Evolutionary conservation across 2,113 vertebrate species (phyloP).

Genomic region (Pluvianellus socialis): DNA sequence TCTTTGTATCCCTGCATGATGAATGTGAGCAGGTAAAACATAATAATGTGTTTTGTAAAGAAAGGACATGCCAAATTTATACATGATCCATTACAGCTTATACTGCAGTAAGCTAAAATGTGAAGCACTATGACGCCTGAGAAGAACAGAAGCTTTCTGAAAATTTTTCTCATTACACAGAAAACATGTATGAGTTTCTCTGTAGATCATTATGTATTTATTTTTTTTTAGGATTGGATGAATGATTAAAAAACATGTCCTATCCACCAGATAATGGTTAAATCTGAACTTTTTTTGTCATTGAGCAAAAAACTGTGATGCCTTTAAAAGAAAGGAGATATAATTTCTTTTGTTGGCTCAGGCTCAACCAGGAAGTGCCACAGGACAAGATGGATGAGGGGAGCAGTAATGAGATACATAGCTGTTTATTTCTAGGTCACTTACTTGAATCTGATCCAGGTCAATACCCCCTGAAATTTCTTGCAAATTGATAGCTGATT

Average conservation of each 20-base stretch:
- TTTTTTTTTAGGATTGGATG: background rate
- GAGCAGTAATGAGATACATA: background rate
- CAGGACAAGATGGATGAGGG: background rate
- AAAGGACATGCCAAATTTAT: background rate
- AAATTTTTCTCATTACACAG: background rate
- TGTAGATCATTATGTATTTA: background rate
- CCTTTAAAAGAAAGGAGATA: background rate
- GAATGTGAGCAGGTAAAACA: background rate
- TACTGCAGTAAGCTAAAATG: background rate
- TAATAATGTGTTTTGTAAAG: background rate
- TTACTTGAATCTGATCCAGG: background rate
- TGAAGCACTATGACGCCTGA: background rate
- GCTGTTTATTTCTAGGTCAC: constrained; percentile 7
- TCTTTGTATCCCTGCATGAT: background rate
- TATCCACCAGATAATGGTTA: background rate
- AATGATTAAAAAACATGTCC: background rate
- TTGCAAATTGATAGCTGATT: background rate
- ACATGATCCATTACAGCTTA: background rate
- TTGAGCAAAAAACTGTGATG: background rate
- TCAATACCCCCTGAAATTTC: background rate
- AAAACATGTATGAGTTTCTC: background rate
- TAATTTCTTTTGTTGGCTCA: background rate
- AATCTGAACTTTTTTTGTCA: background rate
- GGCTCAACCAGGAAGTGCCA: background rate
- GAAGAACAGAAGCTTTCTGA: background rate